Conservation (phyloP, 2,888 invertebrate species). For the Mimumesa dahlbomi region DNA sequence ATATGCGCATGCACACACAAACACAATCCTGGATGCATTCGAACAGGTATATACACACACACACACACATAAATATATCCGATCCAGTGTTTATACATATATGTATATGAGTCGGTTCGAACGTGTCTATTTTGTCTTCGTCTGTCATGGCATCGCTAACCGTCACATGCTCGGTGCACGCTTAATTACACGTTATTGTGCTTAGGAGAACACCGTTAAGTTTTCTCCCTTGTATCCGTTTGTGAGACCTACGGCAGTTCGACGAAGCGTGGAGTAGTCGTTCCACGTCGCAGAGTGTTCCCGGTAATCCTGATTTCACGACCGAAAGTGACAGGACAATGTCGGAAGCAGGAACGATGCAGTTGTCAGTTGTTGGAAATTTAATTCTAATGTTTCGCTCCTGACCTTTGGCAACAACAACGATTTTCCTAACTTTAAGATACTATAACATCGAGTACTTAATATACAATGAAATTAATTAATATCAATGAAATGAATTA, state of each 20-base stretch:
- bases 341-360: neutral
- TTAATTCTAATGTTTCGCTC: too few relatives aligned
- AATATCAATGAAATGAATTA: neutral
- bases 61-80: too few relatives aligned
- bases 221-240: slow-evolving; percentile 18
- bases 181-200: slow-evolving; percentile 50
- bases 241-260: neutral
- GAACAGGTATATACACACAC: slow-evolving; percentile 15
- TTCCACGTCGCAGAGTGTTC: neutral
- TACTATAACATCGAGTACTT: too few relatives aligned
- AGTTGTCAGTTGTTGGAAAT: neutral
- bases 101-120: slow-evolving; percentile 11
- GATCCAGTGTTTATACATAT: slow-evolving; percentile 2
- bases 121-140: slow-evolving; percentile 45
- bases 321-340: neutral
- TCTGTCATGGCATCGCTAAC: slow-evolving; percentile 32
- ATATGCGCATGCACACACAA: slow-evolving; percentile 44
- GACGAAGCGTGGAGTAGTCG: neutral
- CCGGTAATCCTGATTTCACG: slow-evolving; percentile 22
- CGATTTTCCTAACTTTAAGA: too few relatives aligned
- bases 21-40: slow-evolving; percentile 32
- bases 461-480: neutral
- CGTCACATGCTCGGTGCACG: slow-evolving; percentile 44
- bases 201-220: slow-evolving; percentile 34
- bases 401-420: too few relatives aligned